These are phyloP conservation scores for Acanthopleura granulata DNA, from an alignment of 2,888 invertebrate species.

Conservation along the genomic window DNA sequence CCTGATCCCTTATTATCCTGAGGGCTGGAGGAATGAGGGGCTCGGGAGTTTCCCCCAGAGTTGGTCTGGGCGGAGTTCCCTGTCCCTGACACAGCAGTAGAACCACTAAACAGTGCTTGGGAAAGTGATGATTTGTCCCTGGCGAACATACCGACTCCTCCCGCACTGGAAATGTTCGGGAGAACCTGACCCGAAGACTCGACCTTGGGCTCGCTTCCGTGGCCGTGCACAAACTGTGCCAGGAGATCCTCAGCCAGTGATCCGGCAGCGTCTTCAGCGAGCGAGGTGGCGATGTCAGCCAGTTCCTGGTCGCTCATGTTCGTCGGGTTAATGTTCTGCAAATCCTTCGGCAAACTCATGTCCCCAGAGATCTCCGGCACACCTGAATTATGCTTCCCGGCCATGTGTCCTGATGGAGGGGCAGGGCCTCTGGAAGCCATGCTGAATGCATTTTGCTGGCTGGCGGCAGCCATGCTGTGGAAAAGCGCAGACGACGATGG, in stretches of 20 bases:
- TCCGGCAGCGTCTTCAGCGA: slow-evolving; percentile 69
- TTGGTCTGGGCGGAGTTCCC: neutral
- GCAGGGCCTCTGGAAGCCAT: neutral
- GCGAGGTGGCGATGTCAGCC: slow-evolving; percentile 73
- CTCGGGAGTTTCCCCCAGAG: neutral
- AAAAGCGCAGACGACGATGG: neutral
- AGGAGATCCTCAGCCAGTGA: slow-evolving; percentile 84
- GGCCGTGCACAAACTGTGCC: slow-evolving; percentile 77
- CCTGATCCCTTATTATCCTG: neutral
- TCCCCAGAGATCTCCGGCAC: slow-evolving; percentile 26
- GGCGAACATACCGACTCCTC: neutral
- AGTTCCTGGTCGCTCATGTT: slow-evolving; percentile 79
- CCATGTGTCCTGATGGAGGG: neutral
- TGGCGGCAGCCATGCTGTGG: neutral
- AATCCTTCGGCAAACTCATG: slow-evolving; percentile 33
- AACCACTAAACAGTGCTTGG: neutral
- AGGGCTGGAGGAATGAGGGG: neutral
- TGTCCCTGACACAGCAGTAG: neutral
- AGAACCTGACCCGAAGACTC: neutral
- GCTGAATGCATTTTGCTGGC: neutral
- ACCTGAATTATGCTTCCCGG: neutral
- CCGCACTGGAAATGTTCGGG: neutral
- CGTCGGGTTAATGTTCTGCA: slow-evolving; percentile 37
- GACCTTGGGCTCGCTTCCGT: neutral
- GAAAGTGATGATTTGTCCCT: slow-evolving; percentile 2